These are phyloP conservation scores for Xiphias gladius DNA, from an alignment of 2,113 vertebrate species.

Conservation along the genomic window DNA sequence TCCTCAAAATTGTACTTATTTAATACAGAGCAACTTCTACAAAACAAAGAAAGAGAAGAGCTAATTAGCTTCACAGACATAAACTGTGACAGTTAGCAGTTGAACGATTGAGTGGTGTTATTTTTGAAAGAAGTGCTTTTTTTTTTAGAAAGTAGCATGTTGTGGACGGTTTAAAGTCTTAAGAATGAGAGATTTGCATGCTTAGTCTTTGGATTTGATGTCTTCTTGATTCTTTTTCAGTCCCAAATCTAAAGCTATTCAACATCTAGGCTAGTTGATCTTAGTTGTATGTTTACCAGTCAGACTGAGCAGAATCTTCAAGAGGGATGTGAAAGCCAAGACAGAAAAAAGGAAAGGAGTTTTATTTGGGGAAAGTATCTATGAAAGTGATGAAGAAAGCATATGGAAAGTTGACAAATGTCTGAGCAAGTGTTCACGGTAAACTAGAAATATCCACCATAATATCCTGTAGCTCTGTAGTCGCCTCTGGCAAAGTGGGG, in stretches of 20 bases:
- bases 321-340: conserved; percentile 61
- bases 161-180: conserved; percentile 52
- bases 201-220: conserved; percentile 60
- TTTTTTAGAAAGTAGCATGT: conserved; percentile 55
- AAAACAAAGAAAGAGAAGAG: conserved; percentile 23
- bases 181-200: conserved; percentile 47
- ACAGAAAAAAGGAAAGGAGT: conserved; percentile 19
- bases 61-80: conserved; percentile 18
- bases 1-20: conserved; percentile 10
- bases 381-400: conserved; percentile 76
- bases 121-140: conserved; percentile 37
- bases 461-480: conserved; percentile 37
- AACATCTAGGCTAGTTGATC: conserved; percentile 39
- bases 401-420: conserved; percentile 73
- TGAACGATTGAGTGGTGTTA: conserved; percentile 47
- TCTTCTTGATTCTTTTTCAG: conserved; percentile 61
- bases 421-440: conserved; percentile 72
- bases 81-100: conserved; percentile 38
- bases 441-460: conserved; percentile 60
- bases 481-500: conserved; percentile 22
- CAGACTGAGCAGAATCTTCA: conserved; percentile 63
- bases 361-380: conserved; percentile 34
- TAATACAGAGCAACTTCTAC: conserved; percentile 1
- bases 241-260: conserved; percentile 58
- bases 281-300: conserved; percentile 51